Evolutionary conservation across 2,888 invertebrate genomes (phyloP).

Genomic region (Enchytraeus crypticus): DNA sequence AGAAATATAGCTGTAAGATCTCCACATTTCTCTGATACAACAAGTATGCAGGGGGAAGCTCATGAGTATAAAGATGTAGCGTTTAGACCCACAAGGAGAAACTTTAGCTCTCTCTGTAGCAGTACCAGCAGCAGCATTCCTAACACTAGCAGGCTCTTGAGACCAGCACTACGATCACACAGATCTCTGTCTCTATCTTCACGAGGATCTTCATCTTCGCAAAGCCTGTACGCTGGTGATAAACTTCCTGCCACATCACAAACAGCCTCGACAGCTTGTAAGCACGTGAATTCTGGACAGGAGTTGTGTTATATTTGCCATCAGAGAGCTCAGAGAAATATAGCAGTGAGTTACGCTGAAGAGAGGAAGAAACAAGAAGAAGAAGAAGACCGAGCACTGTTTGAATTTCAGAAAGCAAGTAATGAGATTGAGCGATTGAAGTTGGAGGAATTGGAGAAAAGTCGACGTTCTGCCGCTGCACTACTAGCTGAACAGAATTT

Average conservation of each 20-base stretch:
- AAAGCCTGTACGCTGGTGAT: too few relatives aligned
- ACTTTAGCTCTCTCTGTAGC: too few relatives aligned
- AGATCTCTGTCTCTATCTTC: neutral
- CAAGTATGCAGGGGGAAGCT: too few relatives aligned
- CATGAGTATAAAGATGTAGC: too few relatives aligned
- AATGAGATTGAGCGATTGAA: neutral
- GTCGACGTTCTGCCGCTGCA: neutral
- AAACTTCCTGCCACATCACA: too few relatives aligned
- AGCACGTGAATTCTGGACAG: neutral
- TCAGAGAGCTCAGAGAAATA: neutral
- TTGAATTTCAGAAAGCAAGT: neutral
- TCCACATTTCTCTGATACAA: too few relatives aligned
- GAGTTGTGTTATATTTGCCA: neutral
- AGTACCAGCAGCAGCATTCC: neutral
- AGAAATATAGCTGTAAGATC: too few relatives aligned
- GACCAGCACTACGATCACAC: neutral
- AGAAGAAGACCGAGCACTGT: neutral
- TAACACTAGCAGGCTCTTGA: neutral
- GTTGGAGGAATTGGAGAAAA: neutral
- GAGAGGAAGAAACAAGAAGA: neutral
- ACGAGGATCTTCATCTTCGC: too few relatives aligned
- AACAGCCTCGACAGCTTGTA: neutral
- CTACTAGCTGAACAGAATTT: neutral
- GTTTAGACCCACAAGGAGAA: too few relatives aligned
- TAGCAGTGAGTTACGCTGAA: neutral